Evolutionary conservation across 1,140 invertebrate species (phyloP).

Genomic region (Drosophila chauvacae): DNA sequence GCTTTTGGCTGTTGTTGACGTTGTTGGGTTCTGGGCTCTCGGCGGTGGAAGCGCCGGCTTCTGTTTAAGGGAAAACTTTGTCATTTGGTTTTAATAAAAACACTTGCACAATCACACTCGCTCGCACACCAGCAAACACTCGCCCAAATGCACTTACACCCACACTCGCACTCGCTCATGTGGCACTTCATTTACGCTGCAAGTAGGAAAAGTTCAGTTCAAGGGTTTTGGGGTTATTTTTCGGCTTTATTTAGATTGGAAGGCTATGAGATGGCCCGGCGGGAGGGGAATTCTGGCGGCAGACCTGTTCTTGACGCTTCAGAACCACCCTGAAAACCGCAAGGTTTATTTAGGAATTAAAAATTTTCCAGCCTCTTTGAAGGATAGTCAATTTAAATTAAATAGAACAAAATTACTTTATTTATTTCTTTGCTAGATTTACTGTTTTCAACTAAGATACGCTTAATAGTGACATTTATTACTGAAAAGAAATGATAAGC

Average conservation of each 20-base stretch:
- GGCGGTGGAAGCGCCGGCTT: constrained; percentile 44
- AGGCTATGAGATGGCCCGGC: constrained; percentile 15
- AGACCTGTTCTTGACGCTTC: constrained; percentile 65
- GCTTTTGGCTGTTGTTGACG: constrained; percentile 81
- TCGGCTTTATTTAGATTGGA: constrained; percentile 55
- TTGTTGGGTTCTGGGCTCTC: constrained; percentile 61
- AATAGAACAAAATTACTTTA: neutral
- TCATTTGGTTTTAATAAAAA: constrained; percentile 82
- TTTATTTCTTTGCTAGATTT: neutral
- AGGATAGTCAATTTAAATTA: constrained; percentile 8
- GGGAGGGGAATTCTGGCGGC: constrained; percentile 5
- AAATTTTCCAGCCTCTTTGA: constrained; percentile 34
- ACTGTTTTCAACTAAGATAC: neutral
- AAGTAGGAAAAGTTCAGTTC: constrained; percentile 69
- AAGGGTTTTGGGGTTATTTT: constrained; percentile 66
- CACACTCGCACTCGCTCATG: constrained; percentile 47
- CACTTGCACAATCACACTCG: constrained; percentile 70
- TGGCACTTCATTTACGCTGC: constrained; percentile 73
- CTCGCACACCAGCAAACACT: constrained; percentile 28
- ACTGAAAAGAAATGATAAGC: neutral
- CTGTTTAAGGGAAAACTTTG: constrained; percentile 72
- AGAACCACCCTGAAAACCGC: constrained; percentile 44
- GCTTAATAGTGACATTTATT: too few species aligned
- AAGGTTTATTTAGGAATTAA: constrained; percentile 81
- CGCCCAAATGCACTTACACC: constrained; percentile 52